phyloP scores from a whole-genome alignment of 2,113 vertebrate species.

The Hipposideros armiger region DNA sequence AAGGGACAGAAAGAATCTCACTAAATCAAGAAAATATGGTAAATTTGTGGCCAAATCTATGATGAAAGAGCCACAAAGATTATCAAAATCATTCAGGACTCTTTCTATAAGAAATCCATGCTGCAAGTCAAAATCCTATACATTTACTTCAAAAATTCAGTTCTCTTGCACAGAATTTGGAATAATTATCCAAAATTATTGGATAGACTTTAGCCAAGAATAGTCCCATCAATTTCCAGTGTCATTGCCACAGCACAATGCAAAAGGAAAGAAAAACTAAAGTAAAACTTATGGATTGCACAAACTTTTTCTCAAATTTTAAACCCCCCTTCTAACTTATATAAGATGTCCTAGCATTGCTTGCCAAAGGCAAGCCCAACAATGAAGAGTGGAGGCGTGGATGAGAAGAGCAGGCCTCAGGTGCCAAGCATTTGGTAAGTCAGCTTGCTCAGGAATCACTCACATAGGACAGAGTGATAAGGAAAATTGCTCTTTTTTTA shows the following conservation, averaged over 20 bases:
- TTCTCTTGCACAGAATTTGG: constrained; percentile 24
- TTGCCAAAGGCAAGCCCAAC: neutral
- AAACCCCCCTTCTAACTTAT: neutral
- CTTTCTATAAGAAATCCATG: constrained; percentile 54
- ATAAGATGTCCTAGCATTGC: neutral
- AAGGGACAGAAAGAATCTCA: constrained; percentile 24
- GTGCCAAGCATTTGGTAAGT: neutral
- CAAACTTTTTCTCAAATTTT: neutral
- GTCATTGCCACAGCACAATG: accelerated
- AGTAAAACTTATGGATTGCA: neutral
- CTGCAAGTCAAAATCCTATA: constrained; percentile 29
- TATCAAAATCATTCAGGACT: constrained; percentile 35
- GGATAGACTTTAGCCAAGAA: constrained; percentile 30
- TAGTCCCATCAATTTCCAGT: constrained; percentile 50
- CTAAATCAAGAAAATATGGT: constrained; percentile 64
- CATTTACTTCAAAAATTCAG: constrained; percentile 40
- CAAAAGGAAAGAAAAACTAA: constrained; percentile 10
- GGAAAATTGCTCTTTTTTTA: neutral
- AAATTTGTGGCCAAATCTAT: constrained; percentile 27
- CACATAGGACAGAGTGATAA: neutral
- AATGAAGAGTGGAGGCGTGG: neutral
- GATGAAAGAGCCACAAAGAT: constrained; percentile 32
- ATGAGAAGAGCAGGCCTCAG: neutral
- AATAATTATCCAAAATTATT: constrained; percentile 70
- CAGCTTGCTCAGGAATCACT: neutral